These are phyloP conservation scores for Silurus asotus DNA, from an alignment of 2,113 vertebrate species.

Conservation along the genomic window DNA sequence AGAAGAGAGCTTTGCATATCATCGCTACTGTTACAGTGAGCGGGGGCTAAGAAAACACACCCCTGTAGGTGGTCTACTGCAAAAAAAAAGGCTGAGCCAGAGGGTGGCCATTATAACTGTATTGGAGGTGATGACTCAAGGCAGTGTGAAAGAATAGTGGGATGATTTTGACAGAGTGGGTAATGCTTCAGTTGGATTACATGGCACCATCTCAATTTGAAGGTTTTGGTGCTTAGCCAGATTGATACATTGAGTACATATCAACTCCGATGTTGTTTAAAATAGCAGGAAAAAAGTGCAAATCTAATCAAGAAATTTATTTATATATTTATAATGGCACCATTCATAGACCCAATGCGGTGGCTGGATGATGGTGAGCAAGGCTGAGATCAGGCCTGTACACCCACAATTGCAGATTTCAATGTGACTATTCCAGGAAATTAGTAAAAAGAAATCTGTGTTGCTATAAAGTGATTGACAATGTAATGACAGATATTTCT, in stretches of 20 bases:
- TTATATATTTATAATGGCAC: neutral
- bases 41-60: constrained; percentile 17
- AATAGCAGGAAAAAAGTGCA: neutral
- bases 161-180: neutral
- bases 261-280: neutral
- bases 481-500: neutral
- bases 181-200: neutral
- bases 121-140: constrained; percentile 23
- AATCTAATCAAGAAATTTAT: neutral
- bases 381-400: constrained; percentile 22
- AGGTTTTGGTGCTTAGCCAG: neutral
- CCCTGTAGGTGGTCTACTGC: constrained; percentile 17
- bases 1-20: constrained; percentile 15
- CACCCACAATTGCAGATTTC: constrained; percentile 19
- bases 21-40: constrained; percentile 34
- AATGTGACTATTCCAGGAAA: constrained; percentile 5
- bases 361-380: constrained; percentile 11
- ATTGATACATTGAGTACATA: neutral
- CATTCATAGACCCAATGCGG: neutral
- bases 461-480: neutral
- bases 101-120: constrained; percentile 13
- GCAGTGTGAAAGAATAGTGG: neutral
- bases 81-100: neutral
- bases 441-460: neutral
- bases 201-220: neutral